Conservation (phyloP, 2,888 invertebrate species). For the Actias luna region DNA sequence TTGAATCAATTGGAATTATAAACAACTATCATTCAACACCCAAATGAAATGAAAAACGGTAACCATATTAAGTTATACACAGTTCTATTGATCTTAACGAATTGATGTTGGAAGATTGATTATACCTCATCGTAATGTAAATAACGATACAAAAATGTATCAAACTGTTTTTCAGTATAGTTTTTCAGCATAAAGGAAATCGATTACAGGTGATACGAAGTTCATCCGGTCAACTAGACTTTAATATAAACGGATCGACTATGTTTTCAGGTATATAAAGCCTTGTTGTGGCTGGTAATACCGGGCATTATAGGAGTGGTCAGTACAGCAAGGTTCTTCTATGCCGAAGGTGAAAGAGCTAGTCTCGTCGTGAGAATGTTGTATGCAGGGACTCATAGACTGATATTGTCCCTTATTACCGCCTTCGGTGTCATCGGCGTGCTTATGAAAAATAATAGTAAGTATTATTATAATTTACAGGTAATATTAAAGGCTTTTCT, state of each 20-base stretch:
- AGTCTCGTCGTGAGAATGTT: slow-evolving; percentile 18
- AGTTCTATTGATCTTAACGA: too few relatives aligned
- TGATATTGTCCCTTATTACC: slow-evolving; percentile 17
- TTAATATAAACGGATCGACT: not conserved
- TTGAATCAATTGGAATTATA: too few relatives aligned
- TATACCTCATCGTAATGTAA: too few relatives aligned
- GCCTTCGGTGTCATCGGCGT: slow-evolving; percentile 22
- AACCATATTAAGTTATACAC: too few relatives aligned
- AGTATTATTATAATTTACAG: not conserved
- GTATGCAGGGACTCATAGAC: slow-evolving; percentile 25
- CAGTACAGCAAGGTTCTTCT: slow-evolving; percentile 29
- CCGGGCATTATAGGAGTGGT: slow-evolving; percentile 21
- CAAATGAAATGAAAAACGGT: too few relatives aligned
- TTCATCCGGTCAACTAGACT: not conserved
- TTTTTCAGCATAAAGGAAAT: too few relatives aligned
- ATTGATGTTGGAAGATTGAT: too few relatives aligned
- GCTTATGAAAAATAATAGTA: slow-evolving; percentile 18
- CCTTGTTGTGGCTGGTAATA: slow-evolving; percentile 23
- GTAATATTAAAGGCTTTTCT: not conserved
- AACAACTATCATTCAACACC: too few relatives aligned
- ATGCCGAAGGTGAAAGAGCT: slow-evolving; percentile 23
- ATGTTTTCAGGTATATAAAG: slow-evolving; percentile 8
- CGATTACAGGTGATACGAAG: too few relatives aligned
- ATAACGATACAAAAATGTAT: too few relatives aligned
- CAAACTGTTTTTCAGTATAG: too few relatives aligned